Base-by-base conservation (phyloP, 2,797 vertebrate genomes). In the Pangasius macronema region DNA sequence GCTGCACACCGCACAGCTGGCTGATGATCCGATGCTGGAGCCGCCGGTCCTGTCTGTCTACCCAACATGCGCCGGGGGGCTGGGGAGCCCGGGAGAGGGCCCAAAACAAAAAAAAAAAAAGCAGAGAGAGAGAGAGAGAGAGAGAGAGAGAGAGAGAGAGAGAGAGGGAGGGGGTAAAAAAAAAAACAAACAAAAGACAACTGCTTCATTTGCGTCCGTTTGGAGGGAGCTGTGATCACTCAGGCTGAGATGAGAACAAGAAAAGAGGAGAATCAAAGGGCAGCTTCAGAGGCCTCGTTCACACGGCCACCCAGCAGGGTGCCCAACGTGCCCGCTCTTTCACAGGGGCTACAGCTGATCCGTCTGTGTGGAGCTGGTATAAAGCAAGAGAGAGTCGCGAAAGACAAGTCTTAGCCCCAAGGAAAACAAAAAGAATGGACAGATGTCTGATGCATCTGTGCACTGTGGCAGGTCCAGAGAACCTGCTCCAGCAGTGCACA, bases 1-100 rank as follows among this genome's bases (percentile, higher is more conserved):
- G 94, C 95, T 95, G 95, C 95, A 95, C 95, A 95, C 94, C 92
- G 94, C 96, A 96, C 96, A 96, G 96, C 96, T 96, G 96, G 96
- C 95, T 96, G 95, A 95, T 96, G 95, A 96, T 96, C 96, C 96
- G 93, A 94, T 95, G 93, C 94, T 95, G 95, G 95, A 96, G 94
- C 94, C 82, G 92, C 91, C 68, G 92, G 87, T 84, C 87, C 90
- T 83, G 61, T 81, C 90, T 82, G 84, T 83, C 87, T 94, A 92
- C 92, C 89, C 94, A 93, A 94, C 95, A 95, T 94, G 95, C 93
- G 94, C 94, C 93, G 80, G 92, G 95, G 94, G 95, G 94, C 92
- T 92, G 91, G 87, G 92, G 91, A 53, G 87, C 91, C 92, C 85
- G 55, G 88, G 77, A 87, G 68, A 70, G 68, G 76, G 63, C 68